Base-by-base conservation (phyloP, 2,797 vertebrate genomes). In the Helostoma temminkii region DNA sequence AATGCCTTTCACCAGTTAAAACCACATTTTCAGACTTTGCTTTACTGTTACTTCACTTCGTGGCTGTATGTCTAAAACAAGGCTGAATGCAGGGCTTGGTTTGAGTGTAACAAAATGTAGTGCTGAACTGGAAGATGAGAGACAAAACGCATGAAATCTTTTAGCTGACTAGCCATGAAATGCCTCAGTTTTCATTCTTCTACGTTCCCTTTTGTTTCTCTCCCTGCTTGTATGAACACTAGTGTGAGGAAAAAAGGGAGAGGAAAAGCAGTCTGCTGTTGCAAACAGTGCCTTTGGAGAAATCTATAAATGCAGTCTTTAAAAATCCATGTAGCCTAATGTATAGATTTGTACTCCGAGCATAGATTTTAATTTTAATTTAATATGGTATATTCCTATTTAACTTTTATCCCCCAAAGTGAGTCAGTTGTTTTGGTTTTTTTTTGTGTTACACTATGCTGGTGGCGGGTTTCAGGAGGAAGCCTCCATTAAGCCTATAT, bases 261-360 rank as follows among this genome's bases (percentile, higher is more conserved):
- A 77, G 61, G 82, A 83, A 76, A 83, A 89, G 87, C 86, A 90
- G 90, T 91, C 92, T 93, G 88, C 89, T 91, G 90, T 93, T 90
- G 74, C 88, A 92, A 90, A 93, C 92, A 93, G 94, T 95, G 94
- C 93, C 94, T 95, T 94, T 84, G 82, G 91, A 94, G 74, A 90
- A 90, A 88, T 89, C 83, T 92, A 89, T 90, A 85, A 92, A 93
- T 94, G 93, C 93, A 94, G 91, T 93, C 89, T 90, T 89, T 89
- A 79, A 86, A 84, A 91, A 83, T 89, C 88, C 82, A 81, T 92
- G 89, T 90, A 91, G 92, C 91, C 90, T 92, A 84, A 88, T 88
- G 84, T 92, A 92, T 90, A 92, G 90, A 93, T 91, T 92, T 92
- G 85, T 93, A 92, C 82, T 89, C 81, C 70, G 57, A 84, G 66